Evolutionary conservation across 2,797 vertebrate species (phyloP).

Genomic region (Mus spretus): DNA sequence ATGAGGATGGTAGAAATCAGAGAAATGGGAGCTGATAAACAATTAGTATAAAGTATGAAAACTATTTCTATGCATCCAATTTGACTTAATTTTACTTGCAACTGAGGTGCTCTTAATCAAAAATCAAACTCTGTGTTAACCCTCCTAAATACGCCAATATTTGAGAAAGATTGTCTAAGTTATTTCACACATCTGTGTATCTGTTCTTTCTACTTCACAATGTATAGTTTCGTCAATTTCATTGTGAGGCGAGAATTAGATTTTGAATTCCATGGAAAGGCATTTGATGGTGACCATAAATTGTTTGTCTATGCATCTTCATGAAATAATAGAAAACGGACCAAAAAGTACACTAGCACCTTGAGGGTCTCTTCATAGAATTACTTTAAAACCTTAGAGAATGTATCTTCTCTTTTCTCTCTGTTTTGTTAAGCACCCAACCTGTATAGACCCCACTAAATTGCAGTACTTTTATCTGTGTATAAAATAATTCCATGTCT

Average conservation of each 20-base stretch:
- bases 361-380: not conserved
- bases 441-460: not conserved
- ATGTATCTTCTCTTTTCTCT: not conserved
- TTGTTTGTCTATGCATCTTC: not conserved
- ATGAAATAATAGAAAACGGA: not conserved
- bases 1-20: not conserved
- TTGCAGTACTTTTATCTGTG: not conserved
- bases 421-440: not conserved
- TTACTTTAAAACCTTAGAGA: fast-evolving
- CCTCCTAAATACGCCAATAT: not conserved
- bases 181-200: not conserved
- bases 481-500: not conserved
- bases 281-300: not conserved
- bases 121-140: not conserved
- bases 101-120: not conserved
- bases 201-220: not conserved
- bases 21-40: not conserved
- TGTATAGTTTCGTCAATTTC: not conserved
- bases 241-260: not conserved
- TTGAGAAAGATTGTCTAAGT: not conserved
- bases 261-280: not conserved
- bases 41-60: not conserved
- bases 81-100: not conserved
- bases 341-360: not conserved
- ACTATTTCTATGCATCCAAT: not conserved